Conservation (phyloP, 2,888 invertebrate species). For the Gandaritis pyraliata region DNA sequence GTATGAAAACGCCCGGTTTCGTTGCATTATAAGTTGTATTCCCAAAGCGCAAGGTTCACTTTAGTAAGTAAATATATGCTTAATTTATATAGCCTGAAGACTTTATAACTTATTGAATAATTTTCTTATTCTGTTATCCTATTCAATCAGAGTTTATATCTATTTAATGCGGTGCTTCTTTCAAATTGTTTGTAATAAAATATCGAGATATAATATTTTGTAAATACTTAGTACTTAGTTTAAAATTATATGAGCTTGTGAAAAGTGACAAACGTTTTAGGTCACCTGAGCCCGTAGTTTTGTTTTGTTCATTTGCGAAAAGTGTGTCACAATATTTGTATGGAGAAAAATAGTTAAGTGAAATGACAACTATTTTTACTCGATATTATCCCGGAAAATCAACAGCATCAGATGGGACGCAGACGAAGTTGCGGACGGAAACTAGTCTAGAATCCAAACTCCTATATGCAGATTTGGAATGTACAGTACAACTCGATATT, state of each 20-base stretch:
- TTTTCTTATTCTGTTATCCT: constrained; percentile 5
- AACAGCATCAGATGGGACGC: too few species aligned
- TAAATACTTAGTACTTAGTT: neutral
- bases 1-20: neutral
- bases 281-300: too few species aligned
- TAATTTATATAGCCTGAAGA: neutral
- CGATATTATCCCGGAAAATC: too few species aligned
- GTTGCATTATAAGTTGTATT: neutral
- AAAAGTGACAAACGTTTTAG: neutral
- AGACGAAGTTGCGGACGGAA: too few species aligned
- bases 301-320: too few species aligned
- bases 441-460: too few species aligned
- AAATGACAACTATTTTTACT: too few species aligned
- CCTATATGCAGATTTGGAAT: too few species aligned
- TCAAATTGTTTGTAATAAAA: neutral
- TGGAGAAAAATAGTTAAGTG: too few species aligned
- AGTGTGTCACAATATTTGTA: too few species aligned
- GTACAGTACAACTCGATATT: neutral
- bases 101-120: constrained; percentile 1
- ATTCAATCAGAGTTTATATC: constrained; percentile 12
- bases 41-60: neutral
- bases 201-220: neutral
- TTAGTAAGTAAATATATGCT: neutral
- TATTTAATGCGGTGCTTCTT: constrained; percentile 4
- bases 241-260: neutral